Base-by-base conservation (phyloP, 2,113 vertebrate genomes). In the Zapus hudsonius region DNA sequence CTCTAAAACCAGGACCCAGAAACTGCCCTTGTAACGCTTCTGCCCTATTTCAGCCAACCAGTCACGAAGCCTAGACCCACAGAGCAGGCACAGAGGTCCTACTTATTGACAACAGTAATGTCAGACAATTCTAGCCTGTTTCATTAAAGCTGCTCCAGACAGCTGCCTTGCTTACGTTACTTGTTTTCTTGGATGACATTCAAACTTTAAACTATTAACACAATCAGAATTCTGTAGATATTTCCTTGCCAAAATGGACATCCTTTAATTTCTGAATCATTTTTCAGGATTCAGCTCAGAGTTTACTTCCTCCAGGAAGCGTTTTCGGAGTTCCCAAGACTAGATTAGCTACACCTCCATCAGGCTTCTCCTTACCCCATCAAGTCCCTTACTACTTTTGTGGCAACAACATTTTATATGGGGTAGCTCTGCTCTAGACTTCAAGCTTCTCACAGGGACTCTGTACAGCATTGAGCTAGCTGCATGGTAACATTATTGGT, bases 151-250 rank as follows among this genome's bases (percentile, higher is more conserved):
- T n/a, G n/a, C n/a, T n/a, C n/a, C n/a, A n/a, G 40, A 61, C 23
- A 93, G 64, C 11, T 57, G 82, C n/a, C 91, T 94, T 40, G 81
- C 23, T 90, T 94, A 93, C 29, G 70, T 91, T 93, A 42, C 33
- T 38, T 80, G 57, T 61, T 64, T 84, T n/a, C 69, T 79, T 63
- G 20, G 55, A 82, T 90, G 40, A 63, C 72, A 67, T 73, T 87
- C 40, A 61, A 55, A 91, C 61, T 87, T 72, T 76, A 57, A 84
- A 76, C 69, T 76, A 73, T 72, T 20, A 81, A 22, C 44, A 67
- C 52, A 74, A 52, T 84, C 22, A 81, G 31, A 80, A 57, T 87
- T 57, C 69, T 90, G 31, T 87, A 87, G 63, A 2, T 9, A 70
- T 92, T 90, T 74, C 55, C 73, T 40, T 59, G 19, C 47, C 61